Conservation (phyloP, 2,113 vertebrate genomes). For the Pseudorhombus dupliciocellatus region DNA sequence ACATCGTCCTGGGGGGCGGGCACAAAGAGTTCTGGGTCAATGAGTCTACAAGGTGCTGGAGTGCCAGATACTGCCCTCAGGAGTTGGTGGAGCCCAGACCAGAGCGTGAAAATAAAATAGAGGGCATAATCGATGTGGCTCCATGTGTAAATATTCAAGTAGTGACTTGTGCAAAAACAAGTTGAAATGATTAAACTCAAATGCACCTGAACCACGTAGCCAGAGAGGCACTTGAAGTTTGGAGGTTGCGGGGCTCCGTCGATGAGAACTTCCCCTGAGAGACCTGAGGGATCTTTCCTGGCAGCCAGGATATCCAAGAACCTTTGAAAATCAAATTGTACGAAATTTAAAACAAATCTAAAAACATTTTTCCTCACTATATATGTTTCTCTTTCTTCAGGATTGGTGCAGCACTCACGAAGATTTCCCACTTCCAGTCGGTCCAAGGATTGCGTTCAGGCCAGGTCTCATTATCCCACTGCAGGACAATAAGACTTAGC, state of each 20-base stretch:
- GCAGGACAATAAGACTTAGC: constrained; percentile 56
- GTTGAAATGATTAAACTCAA: background rate
- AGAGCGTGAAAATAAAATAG: too few species aligned
- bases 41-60: too few species aligned
- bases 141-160: too few species aligned
- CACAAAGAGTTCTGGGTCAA: background rate
- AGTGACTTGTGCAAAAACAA: too few species aligned
- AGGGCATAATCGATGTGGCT: too few species aligned
- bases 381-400: background rate
- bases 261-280: constrained; percentile 82
- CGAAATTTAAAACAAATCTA: background rate
- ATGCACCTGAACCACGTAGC: constrained; percentile 94
- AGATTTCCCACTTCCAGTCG: constrained; percentile 95
- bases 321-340: constrained; percentile 62
- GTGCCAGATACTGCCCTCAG: too few species aligned
- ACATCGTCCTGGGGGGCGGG: constrained; percentile 86
- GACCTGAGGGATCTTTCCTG: constrained; percentile 82
- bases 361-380: background rate
- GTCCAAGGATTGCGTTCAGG: constrained; percentile 95
- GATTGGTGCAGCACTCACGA: constrained; percentile 86
- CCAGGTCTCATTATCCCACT: constrained; percentile 98
- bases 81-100: background rate
- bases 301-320: constrained; percentile 86
- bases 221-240: constrained; percentile 94
- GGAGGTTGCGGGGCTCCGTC: constrained; percentile 88